Base-by-base conservation (phyloP, 1,140 invertebrate species). In the Ceratina calcarata region DNA sequence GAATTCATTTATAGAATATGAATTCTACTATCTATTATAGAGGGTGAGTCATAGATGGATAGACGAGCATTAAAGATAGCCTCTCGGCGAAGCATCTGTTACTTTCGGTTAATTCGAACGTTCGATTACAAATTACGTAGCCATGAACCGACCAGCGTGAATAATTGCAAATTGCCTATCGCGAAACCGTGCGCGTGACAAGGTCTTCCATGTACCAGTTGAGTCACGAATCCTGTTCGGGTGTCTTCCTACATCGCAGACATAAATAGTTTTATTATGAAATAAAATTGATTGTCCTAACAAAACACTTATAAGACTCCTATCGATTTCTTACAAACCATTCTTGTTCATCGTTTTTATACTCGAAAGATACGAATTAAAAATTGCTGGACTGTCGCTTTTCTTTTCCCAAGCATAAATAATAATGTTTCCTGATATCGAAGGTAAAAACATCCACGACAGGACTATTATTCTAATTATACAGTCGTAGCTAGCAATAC, bases 221-320 rank as follows among this genome's bases (percentile, higher is more conserved):
- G 83, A 85, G 53, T 85, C 83, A 84, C 77, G 72, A 60, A 45
- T 71, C 61, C 62, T 22, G 70, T 70, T 66, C 22, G 55, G 78
- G 1, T 24, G 18, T 80, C 71, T 80, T 80, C 64, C 71, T 13
- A 81, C 58, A 76, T 65, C 18, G n/a, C 16, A 20, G 15, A 58
- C 58, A 77, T 51, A n/a, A n/a, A n/a, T n/a, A 12, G 4, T 15
- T 20, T 22, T n/a, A 60, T 51, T 18, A 27, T 8, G 4, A 15
- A 10, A 51, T 60, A 45, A 49, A 68, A 72, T 73, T 64, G 32
- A 58, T 57, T 32, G n/a, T 6, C 27, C 8, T 3, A 45, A 10
- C n/a, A 6, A 61, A 37, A 37, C 16, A 20, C 16, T 58, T n/a
- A n/a, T 32, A 22, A 13, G 3, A 12, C 22, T 22, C 0, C 27